A percentile compares a stretch with the other conserved stretches of the same genome.
Conservation (phyloP, 35 echinoderm and acorn worm species). For the Chiridota heheva region DNA sequence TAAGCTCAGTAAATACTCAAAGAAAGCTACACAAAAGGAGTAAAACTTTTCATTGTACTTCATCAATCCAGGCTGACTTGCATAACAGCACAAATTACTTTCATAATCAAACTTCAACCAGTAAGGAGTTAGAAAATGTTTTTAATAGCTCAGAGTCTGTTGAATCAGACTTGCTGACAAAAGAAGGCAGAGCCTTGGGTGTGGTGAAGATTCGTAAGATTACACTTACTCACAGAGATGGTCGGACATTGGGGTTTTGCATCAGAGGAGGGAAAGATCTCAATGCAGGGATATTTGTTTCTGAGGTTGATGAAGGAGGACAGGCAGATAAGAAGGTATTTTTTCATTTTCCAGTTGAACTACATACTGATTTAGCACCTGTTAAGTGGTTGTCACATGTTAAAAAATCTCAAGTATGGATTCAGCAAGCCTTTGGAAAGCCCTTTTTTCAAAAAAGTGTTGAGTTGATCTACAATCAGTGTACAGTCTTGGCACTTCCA, state of each 20-base stretch:
- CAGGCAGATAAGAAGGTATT: conserved; percentile 90
- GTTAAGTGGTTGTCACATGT: neutral
- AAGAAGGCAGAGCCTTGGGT: neutral
- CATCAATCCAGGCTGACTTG: neutral
- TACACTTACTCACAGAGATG: conserved; percentile 52
- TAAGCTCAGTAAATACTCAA: too few species aligned
- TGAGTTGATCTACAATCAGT: too few species aligned
- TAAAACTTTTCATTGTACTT: conserved; percentile 50
- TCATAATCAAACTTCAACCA: neutral
- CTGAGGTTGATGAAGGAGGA: conserved; percentile 79
- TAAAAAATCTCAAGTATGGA: neutral
- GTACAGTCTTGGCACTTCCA: too few species aligned
- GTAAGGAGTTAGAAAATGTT: conserved; percentile 8
- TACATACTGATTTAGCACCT: neutral
- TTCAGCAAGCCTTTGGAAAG: too few species aligned
- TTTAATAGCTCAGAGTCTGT: conserved; percentile 7
- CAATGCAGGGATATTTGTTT: conserved; percentile 92
- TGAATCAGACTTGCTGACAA: neutral
- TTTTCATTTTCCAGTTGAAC: neutral
- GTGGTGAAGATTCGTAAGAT: conserved; percentile 59
- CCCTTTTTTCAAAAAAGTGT: too few species aligned
- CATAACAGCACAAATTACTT: neutral
- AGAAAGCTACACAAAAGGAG: conserved; percentile 69
- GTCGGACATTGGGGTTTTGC: conserved; percentile 76
- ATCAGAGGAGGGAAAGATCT: conserved; percentile 90